These are phyloP conservation scores for Drosophila quadrilineata DNA, from an alignment of 1,140 invertebrate genomes.

Conservation along the genomic window DNA sequence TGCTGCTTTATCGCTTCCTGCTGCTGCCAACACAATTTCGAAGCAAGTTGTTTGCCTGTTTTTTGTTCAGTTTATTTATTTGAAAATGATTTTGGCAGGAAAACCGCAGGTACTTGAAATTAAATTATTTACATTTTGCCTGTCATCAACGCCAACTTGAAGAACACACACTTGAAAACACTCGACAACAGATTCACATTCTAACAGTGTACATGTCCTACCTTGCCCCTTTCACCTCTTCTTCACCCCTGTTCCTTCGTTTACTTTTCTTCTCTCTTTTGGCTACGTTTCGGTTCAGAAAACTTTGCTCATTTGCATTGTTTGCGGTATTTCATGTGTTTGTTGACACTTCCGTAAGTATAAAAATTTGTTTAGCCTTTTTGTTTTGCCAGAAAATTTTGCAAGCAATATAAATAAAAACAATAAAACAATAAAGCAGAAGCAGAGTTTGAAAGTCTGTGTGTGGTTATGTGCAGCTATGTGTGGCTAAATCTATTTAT, in stretches of 20 bases:
- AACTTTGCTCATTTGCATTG: constrained; percentile 42
- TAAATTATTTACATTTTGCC: constrained; percentile 66
- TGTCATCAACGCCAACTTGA: constrained; percentile 38
- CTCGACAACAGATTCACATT: constrained; percentile 20
- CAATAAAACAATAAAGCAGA: background rate
- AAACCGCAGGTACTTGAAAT: constrained; percentile 62
- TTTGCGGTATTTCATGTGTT: constrained; percentile 18
- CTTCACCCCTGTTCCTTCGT: too few species aligned
- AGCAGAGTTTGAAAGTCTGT: background rate
- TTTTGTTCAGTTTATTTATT: constrained; percentile 69
- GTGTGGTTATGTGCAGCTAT: background rate
- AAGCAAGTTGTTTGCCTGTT: constrained; percentile 33
- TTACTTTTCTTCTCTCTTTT: background rate
- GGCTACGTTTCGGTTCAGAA: background rate
- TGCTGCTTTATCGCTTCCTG: constrained; percentile 43
- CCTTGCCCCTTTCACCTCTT: background rate
- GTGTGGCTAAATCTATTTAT: constrained; percentile 8
- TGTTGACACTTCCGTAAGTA: constrained; percentile 5
- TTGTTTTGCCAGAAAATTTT: background rate
- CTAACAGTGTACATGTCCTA: background rate
- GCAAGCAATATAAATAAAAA: constrained; percentile 2
- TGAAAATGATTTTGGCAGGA: constrained; percentile 56
- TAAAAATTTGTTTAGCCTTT: too few species aligned
- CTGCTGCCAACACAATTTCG: constrained; percentile 4
- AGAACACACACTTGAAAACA: too few species aligned